These are phyloP conservation scores for Carterocephalus palaemon DNA, from an alignment of 2,888 invertebrate genomes.

Conservation along the genomic window DNA sequence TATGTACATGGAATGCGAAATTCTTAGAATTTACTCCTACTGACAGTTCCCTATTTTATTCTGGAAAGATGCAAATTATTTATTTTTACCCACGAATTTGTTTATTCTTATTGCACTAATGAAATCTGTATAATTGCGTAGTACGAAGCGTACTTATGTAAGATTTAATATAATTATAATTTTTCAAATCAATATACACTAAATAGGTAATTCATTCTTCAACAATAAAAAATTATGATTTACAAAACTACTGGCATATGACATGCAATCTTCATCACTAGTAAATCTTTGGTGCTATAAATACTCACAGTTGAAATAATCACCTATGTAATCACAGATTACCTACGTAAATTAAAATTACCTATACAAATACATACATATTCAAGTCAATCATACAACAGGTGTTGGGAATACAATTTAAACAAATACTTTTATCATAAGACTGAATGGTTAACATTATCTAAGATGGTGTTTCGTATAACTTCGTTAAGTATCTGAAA, in stretches of 20 bases:
- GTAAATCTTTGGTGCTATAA: slow-evolving; percentile 17
- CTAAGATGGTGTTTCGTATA: slow-evolving; percentile 45
- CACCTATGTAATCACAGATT: slow-evolving; percentile 6
- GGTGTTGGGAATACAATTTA: neutral
- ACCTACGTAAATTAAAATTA: slow-evolving; percentile 21
- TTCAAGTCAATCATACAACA: slow-evolving; percentile 5
- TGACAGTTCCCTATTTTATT: too few relatives aligned
- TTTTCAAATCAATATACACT: neutral
- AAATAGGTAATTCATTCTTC: neutral
- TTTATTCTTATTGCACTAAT: too few relatives aligned
- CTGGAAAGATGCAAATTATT: too few relatives aligned
- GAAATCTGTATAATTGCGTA: too few relatives aligned
- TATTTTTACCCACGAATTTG: too few relatives aligned
- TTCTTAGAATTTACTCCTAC: too few relatives aligned
- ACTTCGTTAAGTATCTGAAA: slow-evolving; percentile 52
- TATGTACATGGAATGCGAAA: too few relatives aligned
- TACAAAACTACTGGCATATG: slow-evolving; percentile 9
- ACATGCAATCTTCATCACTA: slow-evolving; percentile 16
- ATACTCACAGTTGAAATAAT: slow-evolving; percentile 12
- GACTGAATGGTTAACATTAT: slow-evolving; percentile 1
- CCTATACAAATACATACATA: slow-evolving; percentile 28
- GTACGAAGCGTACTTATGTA: too few relatives aligned
- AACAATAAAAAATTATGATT: slow-evolving; percentile 1
- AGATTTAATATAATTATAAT: too few relatives aligned
- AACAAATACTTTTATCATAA: slow-evolving; percentile 1